Conservation (phyloP, 2,113 vertebrate genomes). For the Mustelus asterias region DNA sequence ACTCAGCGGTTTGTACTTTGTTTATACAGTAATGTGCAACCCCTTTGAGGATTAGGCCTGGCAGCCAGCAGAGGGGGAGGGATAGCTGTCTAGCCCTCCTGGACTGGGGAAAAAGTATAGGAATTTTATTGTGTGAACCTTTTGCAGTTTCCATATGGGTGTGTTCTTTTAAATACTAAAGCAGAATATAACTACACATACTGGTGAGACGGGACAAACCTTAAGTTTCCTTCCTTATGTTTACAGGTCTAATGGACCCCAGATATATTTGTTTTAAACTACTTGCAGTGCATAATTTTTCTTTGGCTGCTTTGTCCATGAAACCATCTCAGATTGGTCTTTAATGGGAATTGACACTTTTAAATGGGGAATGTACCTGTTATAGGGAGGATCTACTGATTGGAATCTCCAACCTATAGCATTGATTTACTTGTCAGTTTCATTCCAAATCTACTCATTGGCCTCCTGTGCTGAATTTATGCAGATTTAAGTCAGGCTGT, state of each 20-base stretch:
- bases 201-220: neutral
- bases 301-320: neutral
- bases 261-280: neutral
- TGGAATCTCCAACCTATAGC: neutral
- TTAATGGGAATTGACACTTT: neutral
- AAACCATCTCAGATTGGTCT: neutral
- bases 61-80: neutral
- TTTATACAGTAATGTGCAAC: conserved; percentile 31
- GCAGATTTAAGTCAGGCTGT: neutral
- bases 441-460: neutral
- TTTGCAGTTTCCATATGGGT: conserved; percentile 1
- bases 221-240: neutral
- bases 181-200: neutral
- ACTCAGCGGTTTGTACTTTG: conserved; percentile 18
- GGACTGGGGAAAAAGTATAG: conserved; percentile 9
- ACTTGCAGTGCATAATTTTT: no score
- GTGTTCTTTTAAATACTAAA: neutral
- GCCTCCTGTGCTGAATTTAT: neutral
- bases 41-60: conserved; percentile 27
- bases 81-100: conserved; percentile 1
- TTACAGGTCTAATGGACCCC: neutral
- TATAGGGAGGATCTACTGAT: neutral
- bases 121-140: neutral
- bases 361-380: neutral
- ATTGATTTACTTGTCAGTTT: neutral